Evolutionary conservation across 2,888 invertebrate genomes (phyloP), one percentile per base, ranked within the genome.

Genomic region (Punctoribates punctum): DNA sequence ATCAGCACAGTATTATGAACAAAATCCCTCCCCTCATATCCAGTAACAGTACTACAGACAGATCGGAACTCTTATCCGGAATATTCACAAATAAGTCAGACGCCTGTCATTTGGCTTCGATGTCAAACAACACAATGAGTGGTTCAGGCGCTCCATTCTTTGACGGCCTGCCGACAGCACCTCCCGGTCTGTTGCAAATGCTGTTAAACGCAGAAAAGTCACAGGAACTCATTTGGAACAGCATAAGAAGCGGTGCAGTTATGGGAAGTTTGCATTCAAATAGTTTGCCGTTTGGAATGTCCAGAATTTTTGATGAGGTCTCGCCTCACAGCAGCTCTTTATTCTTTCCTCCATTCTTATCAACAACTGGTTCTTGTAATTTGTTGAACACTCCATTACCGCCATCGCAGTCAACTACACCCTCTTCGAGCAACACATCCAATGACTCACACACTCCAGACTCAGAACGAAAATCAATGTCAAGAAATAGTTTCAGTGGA

Each of bases 141-240:
- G 15, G 29, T 25, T 29, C 62, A 6, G 62, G 62, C 29, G 17
- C 2, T 15, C 25, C 67, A 17, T 62, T 74, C 17, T 74, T 62
- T 23, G 42, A n/a, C 5, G 20, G 27, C 1, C 77, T 74, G n/a
- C 57, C 78, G 17, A 62, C 78, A 17, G 77, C 77, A 8, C 78
- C 79, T 13, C 62, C 72, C 73, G 81, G 81, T 15, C 79, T 81
- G 2, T 78, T 81, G 23, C 81, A 81, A 76, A 81, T 80, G 78
- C 77, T 81, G 51, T 79, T 81, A n/a, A 80, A 80, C 25, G 81
- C 81, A 11, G 81, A 81, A 46, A 81, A 81, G 75, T 81, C 81
- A 25, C 81, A 81, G 75, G 81, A 80, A 72, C 51, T 80, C 17
- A 78, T 80, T 25, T 79, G 80, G 80, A 79, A 78, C 80, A 80